A percentile compares a stretch with the other conserved stretches of the same genome.
Conservation (phyloP, 1,140 invertebrate genomes). For the Stratiolaelaps scimitus region DNA sequence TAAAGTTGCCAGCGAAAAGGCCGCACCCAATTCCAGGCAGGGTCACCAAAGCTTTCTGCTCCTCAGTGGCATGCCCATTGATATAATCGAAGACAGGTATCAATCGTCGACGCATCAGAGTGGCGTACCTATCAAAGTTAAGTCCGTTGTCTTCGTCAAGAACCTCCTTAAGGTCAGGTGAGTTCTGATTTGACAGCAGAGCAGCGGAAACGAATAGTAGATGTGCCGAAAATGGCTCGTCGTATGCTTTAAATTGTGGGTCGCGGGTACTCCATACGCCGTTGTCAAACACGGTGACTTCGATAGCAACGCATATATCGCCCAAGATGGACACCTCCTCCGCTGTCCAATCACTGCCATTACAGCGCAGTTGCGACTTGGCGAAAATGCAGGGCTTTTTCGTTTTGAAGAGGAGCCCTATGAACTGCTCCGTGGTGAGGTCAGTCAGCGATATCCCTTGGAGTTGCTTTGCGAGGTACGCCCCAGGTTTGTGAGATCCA, state of each 20-base stretch:
- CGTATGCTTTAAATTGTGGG: slow-evolving; percentile 3
- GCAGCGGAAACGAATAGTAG: not conserved
- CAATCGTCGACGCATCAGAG: not conserved
- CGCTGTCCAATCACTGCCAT: slow-evolving; percentile 5
- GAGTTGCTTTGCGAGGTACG: not conserved
- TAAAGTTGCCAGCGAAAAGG: not conserved
- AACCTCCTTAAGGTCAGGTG: not conserved
- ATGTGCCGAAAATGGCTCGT: not conserved
- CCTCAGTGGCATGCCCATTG: not conserved
- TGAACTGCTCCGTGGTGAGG: not conserved
- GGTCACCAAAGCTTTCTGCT: not conserved
- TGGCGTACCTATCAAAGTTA: not conserved
- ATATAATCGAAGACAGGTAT: not conserved
- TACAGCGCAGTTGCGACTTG: not conserved
- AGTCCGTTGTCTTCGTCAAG: not conserved
- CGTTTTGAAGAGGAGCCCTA: not conserved
- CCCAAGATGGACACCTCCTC: not conserved
- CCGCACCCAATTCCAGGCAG: slow-evolving; percentile 3
- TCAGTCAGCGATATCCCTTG: not conserved
- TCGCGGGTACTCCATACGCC: not conserved
- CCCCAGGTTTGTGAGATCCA: not conserved
- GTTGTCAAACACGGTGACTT: slow-evolving; percentile 17
- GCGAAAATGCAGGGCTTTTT: slow-evolving; percentile 9
- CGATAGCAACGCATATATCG: not conserved
- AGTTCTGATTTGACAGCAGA: not conserved